phyloP scores from a whole-genome alignment of 1,140 invertebrate genomes.

The Aphaenogaster rudis region DNA sequence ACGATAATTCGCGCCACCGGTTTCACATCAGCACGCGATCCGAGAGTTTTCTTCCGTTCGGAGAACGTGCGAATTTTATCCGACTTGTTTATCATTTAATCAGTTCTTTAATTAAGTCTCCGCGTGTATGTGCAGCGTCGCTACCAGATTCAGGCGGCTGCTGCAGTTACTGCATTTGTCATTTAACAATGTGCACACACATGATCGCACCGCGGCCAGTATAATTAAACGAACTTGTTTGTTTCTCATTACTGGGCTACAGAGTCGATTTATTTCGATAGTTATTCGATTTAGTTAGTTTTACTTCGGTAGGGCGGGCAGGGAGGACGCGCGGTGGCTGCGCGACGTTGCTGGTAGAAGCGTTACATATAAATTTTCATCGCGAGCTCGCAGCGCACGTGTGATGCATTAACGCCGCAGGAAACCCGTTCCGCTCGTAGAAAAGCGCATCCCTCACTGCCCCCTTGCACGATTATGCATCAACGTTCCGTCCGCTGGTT shows the following conservation, averaged over 20 bases:
- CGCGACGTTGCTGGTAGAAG: background rate
- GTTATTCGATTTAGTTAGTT: slow-evolving; percentile 17
- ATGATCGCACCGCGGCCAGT: slow-evolving; percentile 19
- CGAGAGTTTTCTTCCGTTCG: background rate
- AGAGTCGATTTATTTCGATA: slow-evolving; percentile 18
- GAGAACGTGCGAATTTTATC: background rate
- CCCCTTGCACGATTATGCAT: slow-evolving; percentile 55
- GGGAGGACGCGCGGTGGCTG: background rate
- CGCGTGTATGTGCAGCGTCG: too few species aligned
- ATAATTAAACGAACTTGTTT: slow-evolving; percentile 56
- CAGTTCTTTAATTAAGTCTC: slow-evolving; percentile 37
- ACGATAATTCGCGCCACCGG: background rate
- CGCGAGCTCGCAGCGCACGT: background rate
- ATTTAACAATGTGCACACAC: slow-evolving; percentile 41
- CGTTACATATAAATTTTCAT: slow-evolving; percentile 59
- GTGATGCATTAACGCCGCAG: slow-evolving; percentile 51
- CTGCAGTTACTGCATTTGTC: background rate
- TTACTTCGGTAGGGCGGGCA: background rate
- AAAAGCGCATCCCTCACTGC: slow-evolving; percentile 55
- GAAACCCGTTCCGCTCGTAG: slow-evolving; percentile 40
- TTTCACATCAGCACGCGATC: background rate
- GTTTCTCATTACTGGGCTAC: slow-evolving; percentile 37
- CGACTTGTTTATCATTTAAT: slow-evolving; percentile 25
- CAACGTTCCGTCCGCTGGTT: slow-evolving; percentile 51
- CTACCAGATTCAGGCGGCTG: background rate